Base-by-base conservation (phyloP, 2,797 vertebrate genomes). In the Scarus forsteni region DNA sequence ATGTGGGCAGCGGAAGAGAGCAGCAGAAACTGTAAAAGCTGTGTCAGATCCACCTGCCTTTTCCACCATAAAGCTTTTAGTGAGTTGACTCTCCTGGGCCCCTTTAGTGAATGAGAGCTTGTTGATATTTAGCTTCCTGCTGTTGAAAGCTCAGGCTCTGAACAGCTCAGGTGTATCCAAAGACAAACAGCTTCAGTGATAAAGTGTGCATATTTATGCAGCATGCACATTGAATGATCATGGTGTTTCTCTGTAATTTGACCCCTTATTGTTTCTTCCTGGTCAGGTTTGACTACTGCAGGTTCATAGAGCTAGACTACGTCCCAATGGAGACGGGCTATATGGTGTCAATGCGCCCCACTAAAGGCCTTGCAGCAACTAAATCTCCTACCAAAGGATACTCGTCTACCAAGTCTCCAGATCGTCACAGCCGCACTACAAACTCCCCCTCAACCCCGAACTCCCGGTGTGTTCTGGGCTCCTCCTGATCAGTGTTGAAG, bases 221-320 rank as follows among this genome's bases (percentile, higher is more conserved):
- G 69, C 72, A 64, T 76, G 61, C 80, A 56, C 52, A n/a, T 34
- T 44, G 54, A 50, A 27, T 46, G 5, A 0, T 67, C 70, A 45
- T 72, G 50, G 34, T 70, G 50, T 19, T 16, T 60, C 46, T 40
- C n/a, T 18, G 9, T 78, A 43, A 68, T 84, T 72, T 90, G 91
- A 86, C 88, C 36, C 75, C 82, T 50, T 92, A 83, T 89, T 92
- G 79, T 93, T 68, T 94, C 74, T 89, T 76, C 81, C 75, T 84
- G 93, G 86, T 80, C 89, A 95, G 95, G 87, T 95, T 95, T 91
- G 94, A 95, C 90, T 95, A 95, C 88, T 95, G 95, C 94, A 94
- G 92, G 92, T 95, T 95, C 88, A 95, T 95, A 87, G 95, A 95
- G 74, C 90, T 95, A 92, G 95, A 95, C 93, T 94, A 95, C 92